These are phyloP conservation scores for Suncus etruscus DNA, from an alignment of 2,113 vertebrate species.

Conservation along the genomic window DNA sequence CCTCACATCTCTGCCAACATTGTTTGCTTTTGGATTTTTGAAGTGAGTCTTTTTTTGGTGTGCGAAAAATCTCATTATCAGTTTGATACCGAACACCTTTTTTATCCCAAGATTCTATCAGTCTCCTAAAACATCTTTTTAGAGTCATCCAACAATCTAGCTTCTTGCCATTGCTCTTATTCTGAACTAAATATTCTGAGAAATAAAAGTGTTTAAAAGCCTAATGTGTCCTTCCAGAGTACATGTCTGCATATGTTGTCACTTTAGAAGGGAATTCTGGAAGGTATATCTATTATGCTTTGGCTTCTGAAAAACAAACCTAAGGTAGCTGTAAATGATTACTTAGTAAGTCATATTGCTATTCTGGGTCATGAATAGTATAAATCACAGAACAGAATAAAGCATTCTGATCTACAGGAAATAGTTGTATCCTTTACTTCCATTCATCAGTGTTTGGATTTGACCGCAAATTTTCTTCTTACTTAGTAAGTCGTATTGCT, in stretches of 20 bases:
- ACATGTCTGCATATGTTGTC: not conserved
- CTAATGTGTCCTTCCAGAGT: not conserved
- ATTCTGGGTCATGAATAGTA: not conserved
- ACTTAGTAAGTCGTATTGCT: not conserved
- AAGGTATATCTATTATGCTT: not conserved
- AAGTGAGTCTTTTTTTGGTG: too few relatives aligned
- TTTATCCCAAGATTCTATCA: not conserved
- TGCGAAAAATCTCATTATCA: too few relatives aligned
- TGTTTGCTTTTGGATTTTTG: too few relatives aligned
- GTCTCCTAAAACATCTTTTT: not conserved
- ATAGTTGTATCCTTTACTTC: not conserved
- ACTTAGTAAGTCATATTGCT: not conserved
- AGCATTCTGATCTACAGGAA: not conserved
- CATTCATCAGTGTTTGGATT: not conserved
- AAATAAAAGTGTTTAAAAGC: too few relatives aligned
- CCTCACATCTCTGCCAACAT: too few relatives aligned
- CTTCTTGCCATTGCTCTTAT: not conserved
- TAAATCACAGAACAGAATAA: not conserved
- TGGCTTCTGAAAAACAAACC: not conserved
- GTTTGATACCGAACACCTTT: too few relatives aligned
- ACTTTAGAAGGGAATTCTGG: not conserved
- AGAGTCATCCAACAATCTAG: not conserved
- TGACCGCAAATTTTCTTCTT: too few relatives aligned
- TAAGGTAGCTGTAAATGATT: not conserved
- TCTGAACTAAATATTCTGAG: not conserved